phyloP scores from a whole-genome alignment of 2,797 vertebrate genomes.

The Brachyrhaphis roseni region DNA sequence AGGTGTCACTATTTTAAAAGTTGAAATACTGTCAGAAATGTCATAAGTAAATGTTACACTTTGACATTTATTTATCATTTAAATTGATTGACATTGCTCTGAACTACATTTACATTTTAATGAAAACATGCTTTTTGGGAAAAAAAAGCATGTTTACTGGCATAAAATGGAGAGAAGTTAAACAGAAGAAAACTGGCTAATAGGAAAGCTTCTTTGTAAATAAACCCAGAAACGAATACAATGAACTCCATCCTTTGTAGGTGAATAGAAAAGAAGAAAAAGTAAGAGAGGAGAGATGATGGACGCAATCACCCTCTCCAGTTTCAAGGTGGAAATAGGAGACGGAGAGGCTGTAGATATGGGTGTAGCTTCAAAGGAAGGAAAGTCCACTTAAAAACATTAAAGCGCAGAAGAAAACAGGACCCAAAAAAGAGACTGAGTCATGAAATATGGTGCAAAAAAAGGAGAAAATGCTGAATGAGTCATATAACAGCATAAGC shows the following conservation, averaged over 20 bases:
- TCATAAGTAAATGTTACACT: background rate
- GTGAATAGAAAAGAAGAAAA: conserved; percentile 15
- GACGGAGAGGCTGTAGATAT: conserved; percentile 11
- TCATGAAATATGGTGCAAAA: conserved; percentile 21
- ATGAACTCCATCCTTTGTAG: conserved; percentile 23
- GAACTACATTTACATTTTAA: background rate
- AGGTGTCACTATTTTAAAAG: background rate
- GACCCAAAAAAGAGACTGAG: conserved; percentile 32
- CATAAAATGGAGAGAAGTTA: conserved; percentile 1
- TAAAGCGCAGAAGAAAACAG: conserved; percentile 7
- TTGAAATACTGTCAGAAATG: too few species aligned
- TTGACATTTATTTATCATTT: background rate
- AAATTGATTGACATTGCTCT: background rate
- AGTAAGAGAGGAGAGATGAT: conserved; percentile 19
- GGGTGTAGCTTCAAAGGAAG: conserved; percentile 12
- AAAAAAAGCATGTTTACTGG: background rate
- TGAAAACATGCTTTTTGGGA: background rate
- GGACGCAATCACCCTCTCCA: conserved; percentile 3
- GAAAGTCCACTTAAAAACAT: conserved; percentile 30
- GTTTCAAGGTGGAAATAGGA: conserved; percentile 4
- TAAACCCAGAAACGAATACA: conserved; percentile 28
- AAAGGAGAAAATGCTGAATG: background rate
- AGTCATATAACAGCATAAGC: background rate
- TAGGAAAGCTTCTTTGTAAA: conserved; percentile 18
- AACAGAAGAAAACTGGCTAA: conserved; percentile 31